Evolutionary conservation across 2,888 invertebrate genomes (phyloP), one percentile per base, ranked within the genome.

Genomic region (Clunio marinus): DNA sequence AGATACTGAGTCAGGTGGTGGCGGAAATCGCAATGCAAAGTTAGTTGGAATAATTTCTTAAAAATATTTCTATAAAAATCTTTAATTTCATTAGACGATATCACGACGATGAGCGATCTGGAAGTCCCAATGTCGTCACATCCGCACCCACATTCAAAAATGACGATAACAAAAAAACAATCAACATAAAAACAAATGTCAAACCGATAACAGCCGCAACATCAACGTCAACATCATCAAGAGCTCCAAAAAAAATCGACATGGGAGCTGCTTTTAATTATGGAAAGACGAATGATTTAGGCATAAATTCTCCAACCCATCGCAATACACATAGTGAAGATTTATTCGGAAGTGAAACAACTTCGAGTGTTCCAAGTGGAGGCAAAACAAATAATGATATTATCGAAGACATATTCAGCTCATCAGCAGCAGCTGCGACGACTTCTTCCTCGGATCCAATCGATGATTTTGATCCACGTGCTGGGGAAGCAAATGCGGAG

Each of bases 191-290:
- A 45, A 27, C 66, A 79, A 72, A 79, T 69, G 69, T 75, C 60
- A 70, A 70, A 27, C 76, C 76, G 72, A 65, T 72, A n/a, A 7
- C 66, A 60, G 37, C 55, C n/a, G 72, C 72, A 66, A 70, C 74
- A 69, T 72, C 73, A 60, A 80, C 73, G 77, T 73, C 75, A 77
- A 80, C 74, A 77, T 74, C 73, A 77, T 80, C 71, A 77, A 78
- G 74, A 75, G 77, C 24, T 77, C 80, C 80, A 2, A 77, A 76
- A 69, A 83, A 84, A 76, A 83, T 84, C n/a, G 83, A 84, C 71
- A 75, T 85, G 69, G 85, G 84, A 67, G 88, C 89, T 41, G 88
- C 89, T 2, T 86, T 86, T 1, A 83, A 82, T 73, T 89, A 85
- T 74, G 87, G 86, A n/a, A 83, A 83, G 74, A 80, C 72, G 1